Conservation (phyloP, 37 sponge, comb jelly and placozoan genomes). For the Beroe forskalii region DNA sequence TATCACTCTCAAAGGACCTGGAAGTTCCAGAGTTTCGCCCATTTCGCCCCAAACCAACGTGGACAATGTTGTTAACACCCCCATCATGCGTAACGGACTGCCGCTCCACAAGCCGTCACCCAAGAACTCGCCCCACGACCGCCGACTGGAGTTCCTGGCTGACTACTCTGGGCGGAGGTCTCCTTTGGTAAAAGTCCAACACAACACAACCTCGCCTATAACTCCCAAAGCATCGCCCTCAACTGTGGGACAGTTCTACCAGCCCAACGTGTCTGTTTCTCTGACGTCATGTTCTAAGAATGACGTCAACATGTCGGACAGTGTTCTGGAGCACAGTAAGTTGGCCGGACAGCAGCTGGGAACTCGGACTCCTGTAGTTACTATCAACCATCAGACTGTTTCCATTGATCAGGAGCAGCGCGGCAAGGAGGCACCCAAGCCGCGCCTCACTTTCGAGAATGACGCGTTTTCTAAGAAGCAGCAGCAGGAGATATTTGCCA, state of each 20-base stretch:
- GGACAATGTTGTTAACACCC: slow-evolving; percentile 29
- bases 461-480: slow-evolving; percentile 53
- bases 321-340: slow-evolving; percentile 52
- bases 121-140: slow-evolving; percentile 51
- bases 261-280: slow-evolving; percentile 16
- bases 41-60: slow-evolving; percentile 49
- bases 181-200: slow-evolving; percentile 10
- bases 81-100: slow-evolving; percentile 40
- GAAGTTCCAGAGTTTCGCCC: slow-evolving; percentile 46
- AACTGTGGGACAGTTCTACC: slow-evolving; percentile 19
- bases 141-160: slow-evolving; percentile 1
- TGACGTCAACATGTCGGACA: slow-evolving; percentile 42
- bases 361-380: slow-evolving; percentile 33
- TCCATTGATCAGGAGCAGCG: neutral
- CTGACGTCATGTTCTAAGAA: slow-evolving; percentile 32
- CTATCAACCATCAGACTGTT: slow-evolving; percentile 60
- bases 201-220: slow-evolving; percentile 34
- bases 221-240: slow-evolving; percentile 48
- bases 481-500: slow-evolving; percentile 60
- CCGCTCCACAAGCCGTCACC: slow-evolving; percentile 55
- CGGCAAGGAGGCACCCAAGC: slow-evolving; percentile 48
- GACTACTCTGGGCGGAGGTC: slow-evolving; percentile 24
- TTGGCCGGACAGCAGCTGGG: slow-evolving; percentile 13
- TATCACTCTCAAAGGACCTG: slow-evolving; percentile 49
- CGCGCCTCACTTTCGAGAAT: slow-evolving; percentile 8